Conservation (phyloP, 2,888 invertebrate species). For the Mythimna lalbum region DNA sequence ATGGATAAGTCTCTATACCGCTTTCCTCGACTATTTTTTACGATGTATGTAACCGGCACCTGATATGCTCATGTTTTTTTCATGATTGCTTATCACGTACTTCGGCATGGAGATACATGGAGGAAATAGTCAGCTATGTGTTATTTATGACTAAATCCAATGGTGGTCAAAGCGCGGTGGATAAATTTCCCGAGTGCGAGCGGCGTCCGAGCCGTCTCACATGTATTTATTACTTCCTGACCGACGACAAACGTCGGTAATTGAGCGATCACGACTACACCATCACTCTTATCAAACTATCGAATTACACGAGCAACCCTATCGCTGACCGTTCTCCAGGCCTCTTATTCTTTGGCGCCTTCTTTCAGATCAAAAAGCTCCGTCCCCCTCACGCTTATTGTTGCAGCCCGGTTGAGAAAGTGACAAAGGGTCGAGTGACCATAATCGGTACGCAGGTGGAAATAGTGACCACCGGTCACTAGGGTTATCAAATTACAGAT, state of each 20-base stretch:
- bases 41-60: constrained; percentile 19
- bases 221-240: constrained; percentile 87
- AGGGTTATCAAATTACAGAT: constrained; percentile 82
- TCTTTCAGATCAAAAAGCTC: constrained; percentile 64
- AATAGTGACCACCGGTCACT: constrained; percentile 86
- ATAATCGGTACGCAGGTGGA: constrained; percentile 80
- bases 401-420: constrained; percentile 49
- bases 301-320: constrained; percentile 83
- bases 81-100: constrained; percentile 23
- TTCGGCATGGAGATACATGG: constrained; percentile 37
- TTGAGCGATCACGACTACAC: constrained; percentile 85
- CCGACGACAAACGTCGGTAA: constrained; percentile 82
- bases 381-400: constrained; percentile 63
- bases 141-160: constrained; percentile 57
- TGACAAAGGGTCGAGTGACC: constrained; percentile 65
- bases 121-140: constrained; percentile 47
- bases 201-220: constrained; percentile 60
- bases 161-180: constrained; percentile 50
- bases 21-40: constrained; percentile 2
- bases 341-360: constrained; percentile 70
- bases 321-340: constrained; percentile 73
- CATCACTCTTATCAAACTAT: constrained; percentile 84
- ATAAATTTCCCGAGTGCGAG: constrained; percentile 60
- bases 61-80: constrained; percentile 41
- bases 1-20: background rate